phyloP scores from a whole-genome alignment of 2,113 vertebrate genomes.

The Gobio gobio region DNA sequence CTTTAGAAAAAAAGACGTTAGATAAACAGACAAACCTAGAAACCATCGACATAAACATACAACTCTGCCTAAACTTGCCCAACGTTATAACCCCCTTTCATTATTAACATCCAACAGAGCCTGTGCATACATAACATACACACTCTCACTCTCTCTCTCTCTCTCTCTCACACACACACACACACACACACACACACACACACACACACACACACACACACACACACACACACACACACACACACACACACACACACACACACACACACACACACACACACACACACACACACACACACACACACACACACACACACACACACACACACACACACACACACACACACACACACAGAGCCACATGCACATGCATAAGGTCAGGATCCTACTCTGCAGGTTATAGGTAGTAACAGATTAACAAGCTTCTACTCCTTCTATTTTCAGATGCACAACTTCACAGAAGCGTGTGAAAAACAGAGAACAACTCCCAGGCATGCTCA shows the following conservation, averaged over 20 bases:
- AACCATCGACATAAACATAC: constrained; percentile 1
- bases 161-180: neutral
- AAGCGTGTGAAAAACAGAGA: neutral
- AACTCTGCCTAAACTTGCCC: constrained; percentile 7
- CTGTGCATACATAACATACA: neutral
- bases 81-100: neutral
- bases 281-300: constrained; percentile 34
- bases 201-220: too few relatives aligned
- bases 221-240: constrained; percentile 29
- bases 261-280: constrained; percentile 33
- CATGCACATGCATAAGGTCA: constrained; percentile 43
- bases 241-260: constrained; percentile 32
- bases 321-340: constrained; percentile 17
- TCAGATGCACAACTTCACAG: constrained; percentile 57
- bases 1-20: neutral
- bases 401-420: constrained; percentile 61
- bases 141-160: too few relatives aligned
- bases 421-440: constrained; percentile 53
- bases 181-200: neutral
- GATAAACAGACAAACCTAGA: constrained; percentile 13
- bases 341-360: constrained; percentile 35
- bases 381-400: constrained; percentile 52
- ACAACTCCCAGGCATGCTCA: neutral
- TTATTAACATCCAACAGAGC: neutral
- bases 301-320: constrained; percentile 22